A percentile compares a stretch with the other conserved stretches of the same genome.
These are phyloP conservation scores for Mongoloraphidia duomilia DNA, from an alignment of 2,888 invertebrate genomes.

Conservation along the genomic window DNA sequence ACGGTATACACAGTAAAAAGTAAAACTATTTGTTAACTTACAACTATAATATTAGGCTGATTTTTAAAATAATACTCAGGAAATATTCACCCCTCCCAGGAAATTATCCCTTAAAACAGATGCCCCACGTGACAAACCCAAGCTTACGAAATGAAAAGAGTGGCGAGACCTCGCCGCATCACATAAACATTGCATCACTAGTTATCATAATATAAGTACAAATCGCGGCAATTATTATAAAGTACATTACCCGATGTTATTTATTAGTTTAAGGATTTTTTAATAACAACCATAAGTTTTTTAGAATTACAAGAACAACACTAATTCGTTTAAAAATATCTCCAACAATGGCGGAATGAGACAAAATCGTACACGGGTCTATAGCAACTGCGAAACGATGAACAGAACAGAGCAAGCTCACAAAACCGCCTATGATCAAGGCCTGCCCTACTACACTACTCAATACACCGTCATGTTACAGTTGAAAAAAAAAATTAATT, in stretches of 20 bases:
- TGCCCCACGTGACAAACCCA: constrained; percentile 23
- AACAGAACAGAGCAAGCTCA: constrained; percentile 25
- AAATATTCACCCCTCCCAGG: no score
- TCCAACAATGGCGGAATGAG: constrained; percentile 6
- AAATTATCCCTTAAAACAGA: constrained; percentile 2
- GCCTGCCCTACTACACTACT: constrained; percentile 17
- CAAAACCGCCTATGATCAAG: constrained; percentile 20
- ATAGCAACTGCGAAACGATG: constrained; percentile 14
- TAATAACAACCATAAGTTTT: no score
- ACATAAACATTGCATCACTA: constrained; percentile 30
- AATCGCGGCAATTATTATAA: no score
- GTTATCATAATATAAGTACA: no score
- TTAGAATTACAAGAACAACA: no score
- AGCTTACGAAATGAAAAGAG: constrained; percentile 26
- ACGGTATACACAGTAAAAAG: no score
- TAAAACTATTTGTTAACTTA: no score
- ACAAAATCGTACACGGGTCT: constrained; percentile 2
- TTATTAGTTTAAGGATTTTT: no score
- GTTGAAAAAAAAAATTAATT: no score
- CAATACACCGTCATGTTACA: constrained; percentile 6
- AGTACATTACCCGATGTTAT: no score
- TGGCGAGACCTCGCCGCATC: constrained; percentile 24
- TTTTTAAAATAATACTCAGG: no score
- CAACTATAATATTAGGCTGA: no score
- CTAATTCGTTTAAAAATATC: constrained; percentile 1